Evolutionary conservation across 2,113 vertebrate genomes (phyloP), one percentile per base, ranked within the genome.

Genomic region (Coptodon rendalli): DNA sequence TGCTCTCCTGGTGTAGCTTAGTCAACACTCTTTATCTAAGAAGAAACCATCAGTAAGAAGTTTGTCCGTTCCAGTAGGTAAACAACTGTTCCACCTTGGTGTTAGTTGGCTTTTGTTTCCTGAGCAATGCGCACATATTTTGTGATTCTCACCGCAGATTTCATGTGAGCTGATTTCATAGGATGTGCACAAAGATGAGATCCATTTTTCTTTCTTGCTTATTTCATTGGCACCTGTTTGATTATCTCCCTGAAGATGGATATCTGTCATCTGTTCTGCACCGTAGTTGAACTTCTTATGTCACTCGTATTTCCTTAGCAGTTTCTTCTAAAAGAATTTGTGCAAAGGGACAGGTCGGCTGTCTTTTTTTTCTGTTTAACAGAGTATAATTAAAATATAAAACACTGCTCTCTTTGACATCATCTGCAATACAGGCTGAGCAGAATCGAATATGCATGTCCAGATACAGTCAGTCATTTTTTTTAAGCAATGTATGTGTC

Each of bases 1-100:
- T 80, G 50, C 24, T 90, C 66, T 84, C 40, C 4, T 63, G 22
- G 17, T 89, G 71, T 68, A 83, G 89, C 56, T 90, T 89, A 91
- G 82, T 92, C 87, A 88, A 86, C 45, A 22, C 63, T 80, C 87
- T 88, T 92, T 90, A 88, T 84, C 38, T 56, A 76, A 54, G 80
- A 88, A 38, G 63, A 73, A 71, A 80, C 81, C 3, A 14, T 88
- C 59, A 61, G 84, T 86, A 82, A 86, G 43, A 63, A 89, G 84
- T 52, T 29, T 50, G 34, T 40, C 61, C 73, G 31, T 82, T 66
- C 36, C 71, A 83, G 48, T 19, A 59, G 80, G 52, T 31, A 79
- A 11, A 53, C 29, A 71, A 34, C 52, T 19, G 45, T 61, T 87
- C 54, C 29, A 68, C 2, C 14, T 19, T 14, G 9, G 14, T 48